Evolutionary conservation across 1,140 invertebrate genomes (phyloP), one percentile per base, ranked within the genome.

Genomic region (Oreohelix idahoensis): DNA sequence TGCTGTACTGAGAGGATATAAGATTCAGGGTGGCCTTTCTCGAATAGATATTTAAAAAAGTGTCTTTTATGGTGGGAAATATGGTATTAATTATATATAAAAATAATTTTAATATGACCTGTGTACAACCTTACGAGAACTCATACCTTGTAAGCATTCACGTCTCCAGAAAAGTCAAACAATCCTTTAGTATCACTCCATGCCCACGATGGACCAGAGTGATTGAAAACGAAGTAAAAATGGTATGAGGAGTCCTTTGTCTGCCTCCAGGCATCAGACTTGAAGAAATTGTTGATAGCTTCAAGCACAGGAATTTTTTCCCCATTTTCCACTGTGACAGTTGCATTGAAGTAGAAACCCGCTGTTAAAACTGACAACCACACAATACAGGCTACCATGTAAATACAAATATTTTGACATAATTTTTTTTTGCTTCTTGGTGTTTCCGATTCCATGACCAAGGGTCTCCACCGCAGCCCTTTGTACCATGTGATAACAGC

Each of bases 311-410:
- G 97, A 0, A 98, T 95, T 89, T 96, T 95, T 86, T 98, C 96
- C 10, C 97, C 97, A 84, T 98, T 95, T 78, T 95, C 95, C 88
- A 97, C 96, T 0, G 95, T 96, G 26, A 98, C 94, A 66, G 95
- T 96, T 23, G 96, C 96, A 90, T 98, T 98, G 92, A 98, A 98
- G 91, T 97, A 97, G 26, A 99, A 92, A 84, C 95, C 97, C 39
- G 95, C 95, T 36, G 93, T 91, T 95, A 96, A 96, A 0, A 98
- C 88, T 0, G 94, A 94, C 0, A 95, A 86, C 88, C 97, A 98
- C 0, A 98, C 84, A 8, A 94, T 84, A 0, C 94, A 93, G 85
- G 95, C 96, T 0, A 95, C 45, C 0, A 91, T 87, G 5, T 98
- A 89, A 13, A 94, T 81, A 8, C 83, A 36, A 4, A 93, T 32